Evolutionary conservation across 2,113 vertebrate genomes (phyloP).

Genomic region (Nanger granti): DNA sequence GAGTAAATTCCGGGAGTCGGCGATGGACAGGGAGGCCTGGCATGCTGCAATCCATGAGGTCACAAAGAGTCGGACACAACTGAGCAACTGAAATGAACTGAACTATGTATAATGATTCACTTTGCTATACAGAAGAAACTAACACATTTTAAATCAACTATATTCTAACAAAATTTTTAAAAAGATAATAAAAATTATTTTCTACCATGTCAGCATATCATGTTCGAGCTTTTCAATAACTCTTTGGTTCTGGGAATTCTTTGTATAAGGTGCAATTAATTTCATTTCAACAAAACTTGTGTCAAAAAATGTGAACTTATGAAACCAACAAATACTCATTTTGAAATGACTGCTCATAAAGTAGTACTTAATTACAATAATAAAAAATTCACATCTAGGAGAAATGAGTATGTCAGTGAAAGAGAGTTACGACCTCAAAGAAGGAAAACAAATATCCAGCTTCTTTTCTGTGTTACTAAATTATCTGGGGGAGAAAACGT

Average conservation of each 20-base stretch:
- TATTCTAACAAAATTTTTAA: neutral
- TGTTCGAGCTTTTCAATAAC: neutral
- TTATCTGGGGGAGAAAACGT: neutral
- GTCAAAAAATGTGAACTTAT: neutral
- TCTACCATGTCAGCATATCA: neutral
- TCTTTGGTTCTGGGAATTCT: neutral
- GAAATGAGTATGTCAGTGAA: conserved; percentile 12
- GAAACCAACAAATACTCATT: conserved; percentile 34
- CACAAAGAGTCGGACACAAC: neutral
- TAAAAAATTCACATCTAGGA: conserved; percentile 25
- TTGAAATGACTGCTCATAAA: conserved; percentile 39
- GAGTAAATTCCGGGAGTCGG: neutral
- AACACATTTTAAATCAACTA: neutral
- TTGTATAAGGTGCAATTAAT: neutral
- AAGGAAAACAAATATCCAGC: neutral
- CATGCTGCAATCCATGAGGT: neutral
- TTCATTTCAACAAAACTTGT: conserved; percentile 20
- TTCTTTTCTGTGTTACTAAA: conserved; percentile 9
- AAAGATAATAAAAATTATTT: neutral
- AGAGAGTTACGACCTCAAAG: conserved; percentile 14
- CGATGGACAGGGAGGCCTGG: neutral
- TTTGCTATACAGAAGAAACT: neutral
- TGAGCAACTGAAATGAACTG: neutral
- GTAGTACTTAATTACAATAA: conserved; percentile 22
- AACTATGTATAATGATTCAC: neutral